A percentile compares a stretch with the other conserved stretches of the same genome.
Conservation (phyloP, 1,140 invertebrate species). For the Calliphora vicina region DNA sequence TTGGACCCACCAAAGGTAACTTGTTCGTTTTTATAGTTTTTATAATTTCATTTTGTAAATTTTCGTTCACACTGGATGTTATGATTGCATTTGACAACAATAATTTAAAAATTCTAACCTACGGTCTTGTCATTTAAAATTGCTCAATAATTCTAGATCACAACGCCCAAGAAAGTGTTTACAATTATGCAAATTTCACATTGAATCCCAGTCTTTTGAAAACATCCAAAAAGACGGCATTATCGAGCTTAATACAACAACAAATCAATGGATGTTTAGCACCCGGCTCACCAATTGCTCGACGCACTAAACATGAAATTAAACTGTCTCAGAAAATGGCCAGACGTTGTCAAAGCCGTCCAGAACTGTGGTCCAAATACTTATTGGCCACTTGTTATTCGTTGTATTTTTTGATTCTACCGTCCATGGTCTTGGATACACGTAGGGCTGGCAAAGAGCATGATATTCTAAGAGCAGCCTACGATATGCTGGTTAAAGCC, state of each 20-base stretch:
- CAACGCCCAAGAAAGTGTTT: conserved; percentile 51
- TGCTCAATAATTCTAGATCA: not conserved
- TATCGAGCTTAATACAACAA: conserved; percentile 59
- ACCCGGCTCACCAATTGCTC: conserved; percentile 89
- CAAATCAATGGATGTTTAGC: conserved; percentile 65
- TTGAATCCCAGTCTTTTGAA: conserved; percentile 65
- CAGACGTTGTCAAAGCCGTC: conserved; percentile 75
- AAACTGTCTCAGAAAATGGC: conserved; percentile 90
- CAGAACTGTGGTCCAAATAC: conserved; percentile 92
- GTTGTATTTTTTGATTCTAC: conserved; percentile 96
- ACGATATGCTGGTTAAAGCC: conserved; percentile 86
- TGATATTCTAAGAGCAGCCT: conserved; percentile 83
- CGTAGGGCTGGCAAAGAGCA: conserved; percentile 71
- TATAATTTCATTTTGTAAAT: no score
- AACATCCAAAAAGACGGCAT: conserved; percentile 60
- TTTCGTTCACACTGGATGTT: no score
- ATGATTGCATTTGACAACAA: no score
- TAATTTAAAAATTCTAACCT: no score
- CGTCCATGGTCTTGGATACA: conserved; percentile 73
- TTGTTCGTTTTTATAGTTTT: not conserved
- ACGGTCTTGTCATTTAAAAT: no score
- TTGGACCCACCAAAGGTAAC: conserved; percentile 41
- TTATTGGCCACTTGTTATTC: conserved; percentile 88
- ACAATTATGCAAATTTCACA: conserved; percentile 67
- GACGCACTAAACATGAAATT: conserved; percentile 94